Evolutionary conservation across 2,113 vertebrate species (phyloP).

Genomic region (Coptodon bakossiorum): DNA sequence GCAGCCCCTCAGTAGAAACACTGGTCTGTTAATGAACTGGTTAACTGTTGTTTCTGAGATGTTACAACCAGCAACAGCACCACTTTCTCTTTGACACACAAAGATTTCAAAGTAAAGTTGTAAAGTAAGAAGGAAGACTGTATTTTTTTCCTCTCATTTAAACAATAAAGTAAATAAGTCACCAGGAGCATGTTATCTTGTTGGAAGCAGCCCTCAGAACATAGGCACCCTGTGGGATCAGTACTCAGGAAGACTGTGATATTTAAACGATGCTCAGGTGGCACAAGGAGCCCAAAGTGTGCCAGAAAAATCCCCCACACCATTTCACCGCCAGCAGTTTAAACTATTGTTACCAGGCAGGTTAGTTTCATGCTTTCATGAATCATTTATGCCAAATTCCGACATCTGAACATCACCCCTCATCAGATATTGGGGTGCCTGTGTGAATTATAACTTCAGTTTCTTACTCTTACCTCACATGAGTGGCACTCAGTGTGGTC

Average conservation of each 20-base stretch:
- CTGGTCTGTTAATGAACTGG: background rate
- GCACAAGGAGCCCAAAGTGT: background rate
- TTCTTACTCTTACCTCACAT: background rate
- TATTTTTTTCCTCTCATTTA: background rate
- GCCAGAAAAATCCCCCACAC: background rate
- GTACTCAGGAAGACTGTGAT: background rate
- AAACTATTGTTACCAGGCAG: background rate
- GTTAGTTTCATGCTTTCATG: background rate
- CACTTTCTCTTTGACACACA: fast-evolving
- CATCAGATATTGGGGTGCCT: fast-evolving
- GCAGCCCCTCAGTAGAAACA: fast-evolving
- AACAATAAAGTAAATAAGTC: background rate
- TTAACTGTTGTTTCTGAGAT: background rate
- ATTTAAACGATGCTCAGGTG: background rate
- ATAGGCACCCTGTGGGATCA: background rate
- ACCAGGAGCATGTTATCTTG: background rate
- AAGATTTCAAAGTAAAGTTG: background rate
- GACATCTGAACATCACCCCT: background rate
- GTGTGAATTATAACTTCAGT: background rate
- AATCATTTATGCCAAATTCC: fast-evolving
- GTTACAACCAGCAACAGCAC: background rate
- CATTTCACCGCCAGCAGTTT: background rate
- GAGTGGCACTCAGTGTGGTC: background rate
- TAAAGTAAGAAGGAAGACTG: background rate
- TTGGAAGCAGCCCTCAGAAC: background rate